A percentile compares a stretch with the other conserved stretches of the same genome.
Evolutionary conservation across 1,140 invertebrate genomes (phyloP).

Genomic region (Zaprionus kolodkinae): DNA sequence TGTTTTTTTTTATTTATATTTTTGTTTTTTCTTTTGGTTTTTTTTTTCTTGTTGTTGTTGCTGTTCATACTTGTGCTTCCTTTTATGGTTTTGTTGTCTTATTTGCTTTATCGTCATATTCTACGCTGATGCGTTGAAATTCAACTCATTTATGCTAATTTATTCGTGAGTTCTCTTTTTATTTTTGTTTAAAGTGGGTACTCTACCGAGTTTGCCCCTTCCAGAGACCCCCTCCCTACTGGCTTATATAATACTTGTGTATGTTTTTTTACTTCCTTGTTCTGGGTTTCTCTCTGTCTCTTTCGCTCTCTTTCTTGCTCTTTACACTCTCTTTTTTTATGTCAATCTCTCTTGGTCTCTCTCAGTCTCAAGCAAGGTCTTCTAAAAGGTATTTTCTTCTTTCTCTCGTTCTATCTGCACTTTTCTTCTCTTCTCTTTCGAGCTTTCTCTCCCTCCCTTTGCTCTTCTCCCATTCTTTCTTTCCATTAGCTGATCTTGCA

Average conservation of each 20-base stretch:
- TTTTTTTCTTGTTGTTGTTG: background rate
- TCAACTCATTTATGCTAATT: slow-evolving; percentile 13
- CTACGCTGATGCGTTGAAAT: slow-evolving; percentile 4
- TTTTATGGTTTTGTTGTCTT: background rate
- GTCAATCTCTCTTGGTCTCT: background rate
- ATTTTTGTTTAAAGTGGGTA: background rate
- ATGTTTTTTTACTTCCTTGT: background rate
- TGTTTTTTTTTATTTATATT: background rate
- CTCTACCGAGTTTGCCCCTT: no score
- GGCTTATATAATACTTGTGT: background rate
- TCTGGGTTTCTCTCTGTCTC: background rate
- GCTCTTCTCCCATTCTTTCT: background rate
- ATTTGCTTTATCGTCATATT: slow-evolving; percentile 9
- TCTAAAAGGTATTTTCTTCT: background rate
- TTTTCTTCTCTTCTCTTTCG: background rate
- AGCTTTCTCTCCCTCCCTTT: background rate
- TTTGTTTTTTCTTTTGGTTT: background rate
- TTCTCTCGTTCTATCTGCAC: background rate
- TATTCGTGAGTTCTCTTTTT: slow-evolving; percentile 6
- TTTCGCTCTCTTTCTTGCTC: background rate
- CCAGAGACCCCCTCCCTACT: no score
- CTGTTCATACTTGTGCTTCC: background rate
- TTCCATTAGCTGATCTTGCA: background rate
- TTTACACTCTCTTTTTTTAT: no score
- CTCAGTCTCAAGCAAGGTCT: no score